Conservation (phyloP, 2,888 invertebrate genomes). For the Drosophila tripunctata region DNA sequence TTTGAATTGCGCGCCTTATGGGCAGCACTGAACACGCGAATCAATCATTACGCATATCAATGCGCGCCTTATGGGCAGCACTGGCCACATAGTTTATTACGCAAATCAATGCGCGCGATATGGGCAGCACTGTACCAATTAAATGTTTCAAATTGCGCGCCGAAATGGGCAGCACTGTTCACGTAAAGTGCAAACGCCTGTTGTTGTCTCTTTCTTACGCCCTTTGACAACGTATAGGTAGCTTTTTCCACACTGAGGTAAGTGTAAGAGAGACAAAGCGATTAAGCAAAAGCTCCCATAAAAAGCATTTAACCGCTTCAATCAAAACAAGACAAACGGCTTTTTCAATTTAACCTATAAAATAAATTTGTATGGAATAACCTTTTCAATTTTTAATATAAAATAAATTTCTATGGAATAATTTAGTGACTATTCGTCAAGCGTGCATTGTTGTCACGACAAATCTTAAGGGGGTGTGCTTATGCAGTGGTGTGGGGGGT, state of each 20-base stretch:
- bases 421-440: too few relatives aligned
- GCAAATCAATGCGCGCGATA: conserved; percentile 31
- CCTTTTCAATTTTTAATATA: too few relatives aligned
- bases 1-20: conserved; percentile 36
- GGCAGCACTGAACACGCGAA: conserved; percentile 39
- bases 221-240: too few relatives aligned
- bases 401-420: too few relatives aligned
- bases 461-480: neutral
- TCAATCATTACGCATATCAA: too few relatives aligned
- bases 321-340: neutral
- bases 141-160: neutral
- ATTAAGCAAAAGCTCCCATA: neutral
- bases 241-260: rapidly evolving
- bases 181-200: too few relatives aligned
- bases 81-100: too few relatives aligned
- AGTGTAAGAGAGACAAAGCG: neutral
- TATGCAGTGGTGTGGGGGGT: neutral
- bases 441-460: too few relatives aligned
- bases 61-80: too few relatives aligned
- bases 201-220: conserved; percentile 13
- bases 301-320: conserved; percentile 1
- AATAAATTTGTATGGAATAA: too few relatives aligned
- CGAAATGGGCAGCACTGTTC: too few relatives aligned
- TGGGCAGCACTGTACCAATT: conserved; percentile 26
- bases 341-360: neutral